These are phyloP conservation scores for Pseudomyrmex pallidus DNA, from an alignment of 1,140 invertebrate genomes.

Conservation along the genomic window DNA sequence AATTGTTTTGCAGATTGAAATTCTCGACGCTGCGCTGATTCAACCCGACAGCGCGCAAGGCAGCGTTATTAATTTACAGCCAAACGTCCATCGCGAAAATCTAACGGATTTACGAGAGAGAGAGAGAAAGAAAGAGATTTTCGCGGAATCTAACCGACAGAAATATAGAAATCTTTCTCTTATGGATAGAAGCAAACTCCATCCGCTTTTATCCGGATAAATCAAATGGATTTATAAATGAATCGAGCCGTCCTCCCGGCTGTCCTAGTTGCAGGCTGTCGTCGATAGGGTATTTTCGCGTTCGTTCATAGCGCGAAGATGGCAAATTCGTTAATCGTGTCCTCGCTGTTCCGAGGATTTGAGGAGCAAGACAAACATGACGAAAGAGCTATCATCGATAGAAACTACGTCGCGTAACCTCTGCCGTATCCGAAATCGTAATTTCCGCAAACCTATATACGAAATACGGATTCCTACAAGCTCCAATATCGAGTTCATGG, in stretches of 20 bases:
- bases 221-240: slow-evolving; percentile 20
- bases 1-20: slow-evolving; percentile 47
- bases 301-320: neutral
- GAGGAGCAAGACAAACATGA: slow-evolving; percentile 11
- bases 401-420: slow-evolving; percentile 35
- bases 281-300: slow-evolving; percentile 10
- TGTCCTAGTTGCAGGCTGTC: slow-evolving; percentile 8
- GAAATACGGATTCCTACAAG: slow-evolving; percentile 41
- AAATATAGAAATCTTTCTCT: slow-evolving; percentile 1
- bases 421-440: slow-evolving; percentile 63
- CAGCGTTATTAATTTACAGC: slow-evolving; percentile 48
- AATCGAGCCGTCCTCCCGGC: neutral
- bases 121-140: slow-evolving; percentile 2
- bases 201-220: neutral
- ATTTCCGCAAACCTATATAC: slow-evolving; percentile 57
- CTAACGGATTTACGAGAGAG: neutral
- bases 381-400: neutral
- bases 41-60: neutral
- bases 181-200: too few relatives aligned
- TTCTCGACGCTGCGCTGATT: slow-evolving; percentile 19
- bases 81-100: slow-evolving; percentile 11
- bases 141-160: neutral
- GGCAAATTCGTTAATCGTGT: slow-evolving; percentile 49
- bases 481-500: slow-evolving; percentile 67
- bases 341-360: neutral